Evolutionary conservation across 2,797 vertebrate species (phyloP).

Genomic region (Coregonus sp.): DNA sequence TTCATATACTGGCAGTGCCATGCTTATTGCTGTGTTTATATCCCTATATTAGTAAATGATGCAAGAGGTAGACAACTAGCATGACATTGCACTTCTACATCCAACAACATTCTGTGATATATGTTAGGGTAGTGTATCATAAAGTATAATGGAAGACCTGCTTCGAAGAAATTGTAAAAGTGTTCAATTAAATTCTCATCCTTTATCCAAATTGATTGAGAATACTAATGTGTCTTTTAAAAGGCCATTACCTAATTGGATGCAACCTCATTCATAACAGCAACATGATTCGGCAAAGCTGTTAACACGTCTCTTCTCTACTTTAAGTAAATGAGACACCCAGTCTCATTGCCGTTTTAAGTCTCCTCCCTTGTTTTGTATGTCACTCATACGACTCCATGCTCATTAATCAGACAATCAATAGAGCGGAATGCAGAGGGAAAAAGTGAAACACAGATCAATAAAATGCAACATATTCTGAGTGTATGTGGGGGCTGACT

Average conservation of each 20-base stretch:
- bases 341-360: constrained; percentile 16
- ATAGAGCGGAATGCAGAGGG: constrained; percentile 31
- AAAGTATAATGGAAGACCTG: neutral
- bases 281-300: constrained; percentile 37
- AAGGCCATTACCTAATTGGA: constrained; percentile 47
- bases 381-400: constrained; percentile 16
- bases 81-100: neutral
- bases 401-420: constrained; percentile 50
- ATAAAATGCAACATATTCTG: constrained; percentile 50
- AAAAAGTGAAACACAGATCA: constrained; percentile 43
- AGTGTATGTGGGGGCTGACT: constrained; percentile 26
- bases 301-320: constrained; percentile 34
- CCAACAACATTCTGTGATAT: neutral
- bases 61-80: neutral
- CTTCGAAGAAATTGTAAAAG: constrained; percentile 29
- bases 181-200: constrained; percentile 12
- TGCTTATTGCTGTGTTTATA: neutral
- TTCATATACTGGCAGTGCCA: constrained; percentile 7
- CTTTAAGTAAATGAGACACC: constrained; percentile 16
- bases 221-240: constrained; percentile 44
- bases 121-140: neutral
- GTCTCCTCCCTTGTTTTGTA: constrained; percentile 17
- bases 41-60: neutral
- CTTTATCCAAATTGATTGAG: constrained; percentile 41
- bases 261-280: constrained; percentile 36